Percentiles rank a stretch among this genome's conserved stretches.
These are phyloP conservation scores for Erebia epiphron DNA, from an alignment of 2,888 invertebrate species.

Conservation along the genomic window DNA sequence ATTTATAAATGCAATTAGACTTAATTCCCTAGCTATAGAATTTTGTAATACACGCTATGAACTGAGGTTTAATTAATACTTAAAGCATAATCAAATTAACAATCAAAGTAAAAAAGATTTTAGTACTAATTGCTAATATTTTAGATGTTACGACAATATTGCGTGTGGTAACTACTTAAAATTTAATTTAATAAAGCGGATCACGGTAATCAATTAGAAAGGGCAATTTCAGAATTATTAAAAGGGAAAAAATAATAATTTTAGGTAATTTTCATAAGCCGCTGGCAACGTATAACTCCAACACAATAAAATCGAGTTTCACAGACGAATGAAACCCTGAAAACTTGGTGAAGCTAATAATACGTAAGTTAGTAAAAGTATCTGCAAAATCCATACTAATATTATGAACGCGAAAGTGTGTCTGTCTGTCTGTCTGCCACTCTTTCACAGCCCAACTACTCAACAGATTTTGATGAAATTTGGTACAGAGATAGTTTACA, in stretches of 20 bases:
- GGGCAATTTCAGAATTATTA: background rate
- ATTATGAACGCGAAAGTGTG: no score
- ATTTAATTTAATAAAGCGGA: conserved; percentile 27
- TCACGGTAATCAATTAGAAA: conserved; percentile 27
- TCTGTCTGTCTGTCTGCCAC: no score
- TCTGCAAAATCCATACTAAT: no score
- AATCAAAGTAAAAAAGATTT: conserved; percentile 16
- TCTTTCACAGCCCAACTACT: no score
- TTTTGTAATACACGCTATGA: background rate
- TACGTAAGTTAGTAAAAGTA: background rate
- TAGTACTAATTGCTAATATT: conserved; percentile 16
- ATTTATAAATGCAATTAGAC: conserved; percentile 5
- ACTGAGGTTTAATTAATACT: conserved; percentile 11
- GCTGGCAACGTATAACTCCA: background rate
- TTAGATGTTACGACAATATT: conserved; percentile 29
- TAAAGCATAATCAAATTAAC: conserved; percentile 13
- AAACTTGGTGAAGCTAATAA: background rate
- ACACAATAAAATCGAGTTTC: background rate
- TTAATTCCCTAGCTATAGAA: background rate
- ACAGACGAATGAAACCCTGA: background rate
- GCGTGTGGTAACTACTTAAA: conserved; percentile 36
- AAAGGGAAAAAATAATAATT: background rate
- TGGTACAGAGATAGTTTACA: no score
- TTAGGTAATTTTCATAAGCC: background rate
- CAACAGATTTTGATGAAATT: no score